A percentile compares a stretch with the other conserved stretches of the same genome.
Evolutionary conservation across 2,888 invertebrate genomes (phyloP).

Genomic region (Cataglyphis cursor): DNA sequence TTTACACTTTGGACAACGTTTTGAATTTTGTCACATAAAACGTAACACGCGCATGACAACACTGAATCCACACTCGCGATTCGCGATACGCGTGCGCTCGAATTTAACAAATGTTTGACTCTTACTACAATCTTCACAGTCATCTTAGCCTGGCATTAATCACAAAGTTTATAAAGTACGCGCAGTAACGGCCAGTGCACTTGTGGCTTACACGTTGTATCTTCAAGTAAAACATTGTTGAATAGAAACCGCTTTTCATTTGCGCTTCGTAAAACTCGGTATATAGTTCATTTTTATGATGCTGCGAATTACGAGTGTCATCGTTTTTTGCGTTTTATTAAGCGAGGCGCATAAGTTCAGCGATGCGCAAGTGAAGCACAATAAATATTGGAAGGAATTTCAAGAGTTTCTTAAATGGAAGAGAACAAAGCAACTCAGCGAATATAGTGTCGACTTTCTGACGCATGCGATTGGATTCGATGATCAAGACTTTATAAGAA

Average conservation of each 20-base stretch:
- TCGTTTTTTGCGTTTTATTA: constrained; percentile 55
- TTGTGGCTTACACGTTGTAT: neutral
- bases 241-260: constrained; percentile 3
- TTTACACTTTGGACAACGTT: neutral
- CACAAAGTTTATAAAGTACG: constrained; percentile 10
- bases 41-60: neutral
- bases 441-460: neutral
- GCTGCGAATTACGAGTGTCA: constrained; percentile 50
- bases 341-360: constrained; percentile 53
- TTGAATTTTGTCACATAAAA: neutral
- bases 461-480: constrained; percentile 1
- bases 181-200: neutral
- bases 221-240: neutral
- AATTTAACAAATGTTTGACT: neutral
- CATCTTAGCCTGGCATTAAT: neutral
- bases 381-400: constrained; percentile 70
- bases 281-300: constrained; percentile 33
- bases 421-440: constrained; percentile 38
- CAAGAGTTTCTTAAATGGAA: constrained; percentile 71
- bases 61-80: neutral
- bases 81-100: neutral
- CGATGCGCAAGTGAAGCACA: constrained; percentile 10
- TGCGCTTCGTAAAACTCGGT: too few relatives aligned
- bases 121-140: neutral
- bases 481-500: constrained; percentile 20